Conservation (phyloP, 2,113 vertebrate species). For the Ciconia stormi region DNA sequence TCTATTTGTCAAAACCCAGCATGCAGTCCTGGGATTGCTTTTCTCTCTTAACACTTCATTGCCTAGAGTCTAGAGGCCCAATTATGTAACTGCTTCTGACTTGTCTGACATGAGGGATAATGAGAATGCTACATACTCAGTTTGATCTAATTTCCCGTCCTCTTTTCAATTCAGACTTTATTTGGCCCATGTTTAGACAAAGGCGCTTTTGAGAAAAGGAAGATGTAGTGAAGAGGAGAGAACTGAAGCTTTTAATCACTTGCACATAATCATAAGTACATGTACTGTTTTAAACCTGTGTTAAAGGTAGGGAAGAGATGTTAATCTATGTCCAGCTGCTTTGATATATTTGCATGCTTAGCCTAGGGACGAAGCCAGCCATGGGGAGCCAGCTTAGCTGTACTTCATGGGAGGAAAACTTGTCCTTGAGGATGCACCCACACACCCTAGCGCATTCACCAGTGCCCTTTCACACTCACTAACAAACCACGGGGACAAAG, state of each 20-base stretch:
- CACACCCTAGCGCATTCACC: neutral
- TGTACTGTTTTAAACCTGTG: neutral
- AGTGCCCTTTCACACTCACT: neutral
- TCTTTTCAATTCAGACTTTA: conserved; percentile 40
- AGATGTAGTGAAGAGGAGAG: neutral
- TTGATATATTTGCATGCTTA: neutral
- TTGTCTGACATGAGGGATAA: conserved; percentile 50
- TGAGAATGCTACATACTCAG: conserved; percentile 9
- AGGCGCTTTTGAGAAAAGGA: neutral
- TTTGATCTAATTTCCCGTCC: conserved; percentile 64
- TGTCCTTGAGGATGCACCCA: neutral
- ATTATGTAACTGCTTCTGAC: conserved; percentile 61
- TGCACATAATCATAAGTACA: neutral
- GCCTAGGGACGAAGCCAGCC: neutral
- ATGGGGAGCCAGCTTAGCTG: neutral
- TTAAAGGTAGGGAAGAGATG: neutral
- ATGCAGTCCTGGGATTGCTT: conserved; percentile 37
- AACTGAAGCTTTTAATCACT: neutral
- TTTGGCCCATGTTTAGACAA: conserved; percentile 29
- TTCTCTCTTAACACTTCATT: conserved; percentile 62
- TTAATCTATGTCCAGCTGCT: neutral
- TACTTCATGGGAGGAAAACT: neutral
- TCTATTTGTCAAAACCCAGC: conserved; percentile 54
- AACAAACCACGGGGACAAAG: neutral
- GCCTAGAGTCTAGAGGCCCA: conserved; percentile 56